Evolutionary conservation across 2,888 invertebrate species (phyloP).

Genomic region (Hybos culiciformis): DNA sequence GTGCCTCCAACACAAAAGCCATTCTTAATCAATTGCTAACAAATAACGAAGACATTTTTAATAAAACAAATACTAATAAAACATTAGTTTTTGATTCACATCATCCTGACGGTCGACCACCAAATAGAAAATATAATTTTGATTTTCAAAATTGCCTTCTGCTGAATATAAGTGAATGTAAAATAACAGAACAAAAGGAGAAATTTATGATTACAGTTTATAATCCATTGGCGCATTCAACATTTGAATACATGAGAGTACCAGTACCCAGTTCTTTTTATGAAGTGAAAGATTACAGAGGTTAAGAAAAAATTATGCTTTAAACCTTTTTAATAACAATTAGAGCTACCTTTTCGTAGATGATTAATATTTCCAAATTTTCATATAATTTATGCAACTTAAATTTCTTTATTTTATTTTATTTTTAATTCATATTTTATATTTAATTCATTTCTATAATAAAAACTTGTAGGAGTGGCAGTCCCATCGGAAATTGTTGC

Average conservation of each 20-base stretch:
- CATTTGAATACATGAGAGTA: constrained; percentile 45
- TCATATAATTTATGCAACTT: too few relatives aligned
- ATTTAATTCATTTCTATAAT: too few relatives aligned
- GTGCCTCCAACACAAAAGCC: constrained; percentile 12
- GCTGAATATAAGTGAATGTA: constrained; percentile 65
- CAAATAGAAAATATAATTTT: background rate
- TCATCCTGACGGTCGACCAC: background rate
- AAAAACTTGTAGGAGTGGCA: constrained; percentile 11
- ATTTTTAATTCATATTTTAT: background rate
- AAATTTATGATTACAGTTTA: constrained; percentile 64
- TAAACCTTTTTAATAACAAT: background rate
- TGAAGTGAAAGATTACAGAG: constrained; percentile 46
- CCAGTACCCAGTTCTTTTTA: constrained; percentile 46
- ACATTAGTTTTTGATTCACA: too few relatives aligned
- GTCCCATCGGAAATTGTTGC: constrained; percentile 45
- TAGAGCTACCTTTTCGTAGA: background rate
- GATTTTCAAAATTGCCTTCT: constrained; percentile 43
- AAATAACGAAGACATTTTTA: constrained; percentile 12
- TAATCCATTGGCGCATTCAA: constrained; percentile 59
- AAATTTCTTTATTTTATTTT: background rate
- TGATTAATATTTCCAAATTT: background rate
- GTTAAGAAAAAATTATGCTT: constrained; percentile 37
- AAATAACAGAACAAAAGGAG: constrained; percentile 44
- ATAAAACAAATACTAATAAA: too few relatives aligned
- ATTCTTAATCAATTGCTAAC: constrained; percentile 17